Conservation (phyloP, 2,113 vertebrate species). For the Rhabdomys dilectus region DNA sequence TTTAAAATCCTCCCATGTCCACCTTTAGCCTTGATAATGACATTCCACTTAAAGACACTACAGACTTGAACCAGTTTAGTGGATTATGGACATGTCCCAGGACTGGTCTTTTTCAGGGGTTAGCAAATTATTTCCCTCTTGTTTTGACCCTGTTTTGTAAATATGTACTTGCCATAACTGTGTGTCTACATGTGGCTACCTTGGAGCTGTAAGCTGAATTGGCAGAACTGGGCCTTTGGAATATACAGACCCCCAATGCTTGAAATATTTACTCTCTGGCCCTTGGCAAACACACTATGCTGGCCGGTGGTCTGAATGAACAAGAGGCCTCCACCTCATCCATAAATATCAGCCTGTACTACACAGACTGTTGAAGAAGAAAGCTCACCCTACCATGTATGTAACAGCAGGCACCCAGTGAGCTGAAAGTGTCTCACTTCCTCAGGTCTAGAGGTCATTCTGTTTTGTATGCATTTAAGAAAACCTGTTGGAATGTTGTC, state of each 20-base stretch:
- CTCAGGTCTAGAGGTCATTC: not conserved
- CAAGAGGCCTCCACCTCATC: not conserved
- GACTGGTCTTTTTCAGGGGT: not conserved
- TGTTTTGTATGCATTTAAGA: not conserved
- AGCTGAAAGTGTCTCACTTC: not conserved
- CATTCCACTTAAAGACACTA: not conserved
- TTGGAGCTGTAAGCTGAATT: not conserved
- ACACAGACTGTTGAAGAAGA: not conserved
- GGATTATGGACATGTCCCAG: not conserved
- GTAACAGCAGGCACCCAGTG: not conserved
- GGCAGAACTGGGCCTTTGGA: not conserved
- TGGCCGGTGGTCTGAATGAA: accelerated
- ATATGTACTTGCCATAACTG: not conserved
- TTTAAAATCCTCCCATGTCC: not conserved
- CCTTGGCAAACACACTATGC: not conserved
- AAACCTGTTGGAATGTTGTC: not conserved
- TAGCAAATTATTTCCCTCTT: not conserved
- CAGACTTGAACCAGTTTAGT: not conserved
- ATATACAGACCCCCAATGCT: not conserved
- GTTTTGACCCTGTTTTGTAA: not conserved
- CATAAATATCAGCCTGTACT: accelerated
- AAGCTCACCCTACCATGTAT: accelerated
- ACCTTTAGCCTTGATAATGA: not conserved
- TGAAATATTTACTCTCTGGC: not conserved
- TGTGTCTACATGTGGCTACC: not conserved